These are phyloP conservation scores for Agriotes lineatus DNA, from an alignment of 2,888 invertebrate genomes.

Conservation along the genomic window DNA sequence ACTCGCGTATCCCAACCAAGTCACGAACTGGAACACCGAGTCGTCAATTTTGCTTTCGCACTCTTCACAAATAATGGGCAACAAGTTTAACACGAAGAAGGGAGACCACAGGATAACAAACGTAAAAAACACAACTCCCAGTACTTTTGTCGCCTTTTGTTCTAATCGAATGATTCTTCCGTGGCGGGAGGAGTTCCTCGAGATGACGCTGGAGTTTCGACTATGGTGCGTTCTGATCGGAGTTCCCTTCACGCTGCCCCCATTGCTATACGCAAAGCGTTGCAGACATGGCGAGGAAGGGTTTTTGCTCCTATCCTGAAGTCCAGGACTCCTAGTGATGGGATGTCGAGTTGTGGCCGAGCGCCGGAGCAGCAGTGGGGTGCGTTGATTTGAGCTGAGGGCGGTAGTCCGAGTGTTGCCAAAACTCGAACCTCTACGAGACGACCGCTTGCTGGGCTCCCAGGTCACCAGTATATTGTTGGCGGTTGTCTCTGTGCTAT, in stretches of 20 bases:
- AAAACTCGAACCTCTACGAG: conserved; percentile 76
- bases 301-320: conserved; percentile 63
- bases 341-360: conserved; percentile 74
- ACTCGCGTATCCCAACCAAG: conserved; percentile 95
- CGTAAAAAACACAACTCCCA: conserved; percentile 94
- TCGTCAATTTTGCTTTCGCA: conserved; percentile 82
- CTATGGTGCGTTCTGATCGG: conserved; percentile 78
- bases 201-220: conserved; percentile 84
- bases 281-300: conserved; percentile 72
- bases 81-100: conserved; percentile 90
- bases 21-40: conserved; percentile 87
- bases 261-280: conserved; percentile 57
- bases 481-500: conserved; percentile 55
- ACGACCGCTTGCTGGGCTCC: conserved; percentile 70
- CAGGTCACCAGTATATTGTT: conserved; percentile 75
- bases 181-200: conserved; percentile 84
- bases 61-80: conserved; percentile 85
- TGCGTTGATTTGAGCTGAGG: conserved; percentile 67
- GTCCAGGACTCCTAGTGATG: conserved; percentile 58
- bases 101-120: conserved; percentile 97
- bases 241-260: conserved; percentile 42
- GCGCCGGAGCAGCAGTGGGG: conserved; percentile 69
- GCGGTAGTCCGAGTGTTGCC: conserved; percentile 75
- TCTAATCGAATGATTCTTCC: conserved; percentile 88
- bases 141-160: conserved; percentile 96